Conservation (phyloP, 1,140 invertebrate species). For the roundworm (Caenorhabditis elegans) region WBcel235 BX284606.5:16930001-16930500, state of each 20-base stretch:
- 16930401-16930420: not conserved
- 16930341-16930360: not conserved
- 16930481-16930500: not conserved
- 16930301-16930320: constrained; percentile 21
- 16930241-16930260: constrained; percentile 5
- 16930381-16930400: constrained; percentile 18
- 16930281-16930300: not conserved
- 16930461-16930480: constrained; percentile 24
- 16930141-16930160: not conserved
- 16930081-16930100: not conserved
- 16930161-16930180: not conserved
- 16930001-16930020: not conserved
- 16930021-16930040: too few relatives aligned
- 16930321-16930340: not conserved
- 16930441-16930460: constrained; percentile 8
- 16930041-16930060: too few relatives aligned
- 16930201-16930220: not conserved
- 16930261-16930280: not conserved
- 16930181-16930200: too few relatives aligned
- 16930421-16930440: not conserved
- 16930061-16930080: constrained; percentile 12
- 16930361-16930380: constrained; percentile 1
- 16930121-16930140: not conserved
- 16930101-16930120: not conserved
- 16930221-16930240: not conserved